phyloP scores from a whole-genome alignment of 2,888 invertebrate species.

The Melipona bicolor region DNA sequence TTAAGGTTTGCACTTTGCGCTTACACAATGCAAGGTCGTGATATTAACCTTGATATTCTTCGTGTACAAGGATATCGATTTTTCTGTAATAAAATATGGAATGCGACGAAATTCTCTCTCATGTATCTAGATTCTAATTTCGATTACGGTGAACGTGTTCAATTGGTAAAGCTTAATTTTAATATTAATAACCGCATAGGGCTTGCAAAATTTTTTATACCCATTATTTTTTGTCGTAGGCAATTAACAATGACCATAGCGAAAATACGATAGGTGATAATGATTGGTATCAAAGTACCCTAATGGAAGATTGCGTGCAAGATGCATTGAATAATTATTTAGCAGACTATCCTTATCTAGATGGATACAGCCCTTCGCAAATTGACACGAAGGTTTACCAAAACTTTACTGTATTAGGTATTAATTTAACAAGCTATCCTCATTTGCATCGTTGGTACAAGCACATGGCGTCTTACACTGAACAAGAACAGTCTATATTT shows the following conservation, averaged over 20 bases:
- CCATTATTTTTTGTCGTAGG: conserved; percentile 18
- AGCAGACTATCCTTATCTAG: conserved; percentile 82
- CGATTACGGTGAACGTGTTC: conserved; percentile 80
- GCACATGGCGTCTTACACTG: conserved; percentile 81
- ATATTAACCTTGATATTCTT: conserved; percentile 98
- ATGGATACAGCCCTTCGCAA: conserved; percentile 83
- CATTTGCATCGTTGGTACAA: conserved; percentile 84
- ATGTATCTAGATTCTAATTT: conserved; percentile 88
- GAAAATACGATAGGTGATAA: conserved; percentile 64
- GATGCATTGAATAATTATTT: conserved; percentile 82
- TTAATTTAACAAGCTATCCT: conserved; percentile 71
- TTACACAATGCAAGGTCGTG: conserved; percentile 94
- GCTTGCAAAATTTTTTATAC: too few species aligned
- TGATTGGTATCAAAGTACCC: conserved; percentile 75
- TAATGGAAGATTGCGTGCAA: conserved; percentile 78
- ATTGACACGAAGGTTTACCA: conserved; percentile 80
- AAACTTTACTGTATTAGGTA: conserved; percentile 68
- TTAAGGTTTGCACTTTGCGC: conserved; percentile 96
- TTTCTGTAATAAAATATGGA: conserved; percentile 99
- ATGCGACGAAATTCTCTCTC: conserved; percentile 97
- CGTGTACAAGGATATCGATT: conserved; percentile 97
- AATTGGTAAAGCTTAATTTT: conserved; percentile 32
- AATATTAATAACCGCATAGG: not conserved
- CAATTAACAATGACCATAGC: conserved; percentile 28
- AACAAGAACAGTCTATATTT: conserved; percentile 74